phyloP scores from a whole-genome alignment of 2,113 vertebrate species.

The Petroica traversi region DNA sequence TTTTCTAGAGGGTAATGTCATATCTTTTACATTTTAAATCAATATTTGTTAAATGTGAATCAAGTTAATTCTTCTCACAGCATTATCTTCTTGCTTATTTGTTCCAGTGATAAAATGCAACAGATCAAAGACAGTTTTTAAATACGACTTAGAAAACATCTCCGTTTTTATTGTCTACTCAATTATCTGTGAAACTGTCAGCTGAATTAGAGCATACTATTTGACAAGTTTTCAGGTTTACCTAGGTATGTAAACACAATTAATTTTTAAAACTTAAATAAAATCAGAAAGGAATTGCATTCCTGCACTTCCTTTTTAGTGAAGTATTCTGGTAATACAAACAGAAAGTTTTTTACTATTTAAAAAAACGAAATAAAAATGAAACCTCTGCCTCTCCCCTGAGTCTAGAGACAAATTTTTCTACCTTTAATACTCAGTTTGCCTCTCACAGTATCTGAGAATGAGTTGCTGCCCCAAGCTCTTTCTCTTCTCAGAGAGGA shows the following conservation, averaged over 20 bases:
- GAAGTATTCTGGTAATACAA: neutral
- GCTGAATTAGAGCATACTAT: neutral
- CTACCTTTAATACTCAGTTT: neutral
- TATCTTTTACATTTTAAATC: neutral
- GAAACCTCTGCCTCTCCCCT: neutral
- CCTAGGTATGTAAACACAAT: neutral
- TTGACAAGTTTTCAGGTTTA: neutral
- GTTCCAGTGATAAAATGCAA: neutral
- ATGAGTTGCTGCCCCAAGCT: neutral
- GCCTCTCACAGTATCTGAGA: neutral
- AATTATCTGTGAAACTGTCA: neutral
- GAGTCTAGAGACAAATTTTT: neutral
- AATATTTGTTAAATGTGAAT: neutral
- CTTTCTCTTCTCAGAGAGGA: neutral
- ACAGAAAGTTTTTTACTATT: neutral
- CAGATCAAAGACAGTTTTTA: neutral
- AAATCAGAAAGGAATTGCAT: neutral
- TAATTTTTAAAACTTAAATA: neutral
- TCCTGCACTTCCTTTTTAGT: neutral
- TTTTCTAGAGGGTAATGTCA: neutral
- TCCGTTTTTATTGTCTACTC: neutral
- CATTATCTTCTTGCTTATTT: neutral
- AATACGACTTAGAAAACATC: neutral
- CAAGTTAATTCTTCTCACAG: neutral
- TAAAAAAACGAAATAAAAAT: neutral